A percentile compares a stretch with the other conserved stretches of the same genome.
These are phyloP conservation scores for Poecilia picta DNA, from an alignment of 2,797 vertebrate species.

Conservation along the genomic window DNA sequence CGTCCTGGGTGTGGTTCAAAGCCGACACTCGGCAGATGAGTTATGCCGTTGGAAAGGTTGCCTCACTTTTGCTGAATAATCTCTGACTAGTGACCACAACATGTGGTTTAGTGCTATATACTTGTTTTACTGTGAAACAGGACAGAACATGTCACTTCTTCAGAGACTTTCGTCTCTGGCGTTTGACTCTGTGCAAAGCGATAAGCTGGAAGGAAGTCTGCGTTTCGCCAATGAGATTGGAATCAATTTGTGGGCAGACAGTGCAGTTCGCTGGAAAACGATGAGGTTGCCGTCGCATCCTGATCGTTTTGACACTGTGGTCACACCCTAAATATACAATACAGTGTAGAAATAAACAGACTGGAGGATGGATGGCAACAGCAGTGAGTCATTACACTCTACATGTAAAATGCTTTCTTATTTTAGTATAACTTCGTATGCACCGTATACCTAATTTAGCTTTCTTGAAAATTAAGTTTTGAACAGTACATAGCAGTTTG, in stretches of 20 bases:
- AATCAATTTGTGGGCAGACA: constrained; percentile 27
- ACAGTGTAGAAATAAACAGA: not conserved
- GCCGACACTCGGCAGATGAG: constrained; percentile 42
- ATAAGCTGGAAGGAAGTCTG: constrained; percentile 74
- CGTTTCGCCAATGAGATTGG: constrained; percentile 53
- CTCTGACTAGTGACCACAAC: not conserved
- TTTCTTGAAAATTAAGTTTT: not conserved
- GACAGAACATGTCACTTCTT: not conserved
- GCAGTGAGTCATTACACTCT: constrained; percentile 53
- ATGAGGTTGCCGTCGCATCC: constrained; percentile 28
- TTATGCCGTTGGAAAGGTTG: constrained; percentile 26
- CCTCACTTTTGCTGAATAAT: constrained; percentile 40
- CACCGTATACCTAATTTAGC: not conserved
- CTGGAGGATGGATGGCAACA: constrained; percentile 43
- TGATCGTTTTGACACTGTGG: constrained; percentile 7
- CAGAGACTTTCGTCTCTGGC: not conserved
- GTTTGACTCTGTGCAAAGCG: constrained; percentile 17
- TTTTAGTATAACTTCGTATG: not conserved
- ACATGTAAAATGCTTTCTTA: not conserved
- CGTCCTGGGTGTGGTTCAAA: constrained; percentile 44
- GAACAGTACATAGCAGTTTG: not conserved
- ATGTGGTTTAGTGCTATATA: not conserved
- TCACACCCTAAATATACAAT: constrained; percentile 11
- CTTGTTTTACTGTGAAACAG: not conserved
- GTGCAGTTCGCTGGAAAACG: constrained; percentile 23